A percentile compares a stretch with the other conserved stretches of the same genome.
Evolutionary conservation across 1,140 invertebrate genomes (phyloP).

Genomic region (Chrysomallon squamiferum): DNA sequence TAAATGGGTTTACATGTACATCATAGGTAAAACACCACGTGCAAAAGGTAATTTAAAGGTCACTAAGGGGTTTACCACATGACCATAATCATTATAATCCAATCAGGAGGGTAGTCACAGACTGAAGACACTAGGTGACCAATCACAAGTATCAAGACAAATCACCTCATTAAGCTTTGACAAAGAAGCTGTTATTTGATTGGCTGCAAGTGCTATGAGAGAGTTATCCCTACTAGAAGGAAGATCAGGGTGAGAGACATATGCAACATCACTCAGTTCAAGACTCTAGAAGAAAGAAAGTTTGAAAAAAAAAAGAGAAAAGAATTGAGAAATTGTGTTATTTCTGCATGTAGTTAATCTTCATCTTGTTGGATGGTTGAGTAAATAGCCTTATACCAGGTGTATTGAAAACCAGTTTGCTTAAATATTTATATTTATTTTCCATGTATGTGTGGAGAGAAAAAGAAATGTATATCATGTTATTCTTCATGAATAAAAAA

Average conservation of each 20-base stretch:
- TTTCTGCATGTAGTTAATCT: too few relatives aligned
- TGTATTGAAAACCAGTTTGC: too few relatives aligned
- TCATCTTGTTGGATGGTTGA: too few relatives aligned
- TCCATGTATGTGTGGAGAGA: too few relatives aligned
- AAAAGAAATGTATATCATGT: too few relatives aligned
- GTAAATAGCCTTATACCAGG: too few relatives aligned
- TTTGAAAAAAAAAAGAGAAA: slow-evolving; percentile 5
- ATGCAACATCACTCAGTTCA: slow-evolving; percentile 30
- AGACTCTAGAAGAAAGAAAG: slow-evolving; percentile 23
- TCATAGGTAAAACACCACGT: background rate
- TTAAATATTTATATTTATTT: too few relatives aligned
- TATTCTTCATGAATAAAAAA: too few relatives aligned
- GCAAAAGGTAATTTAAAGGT: background rate
- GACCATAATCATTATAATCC: too few relatives aligned
- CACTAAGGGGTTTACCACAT: background rate
- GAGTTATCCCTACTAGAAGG: slow-evolving; percentile 28
- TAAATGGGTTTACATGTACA: background rate
- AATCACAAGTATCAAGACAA: slow-evolving; percentile 3
- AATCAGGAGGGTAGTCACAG: too few relatives aligned
- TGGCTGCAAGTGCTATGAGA: slow-evolving; percentile 34
- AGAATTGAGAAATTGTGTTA: background rate
- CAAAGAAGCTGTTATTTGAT: slow-evolving; percentile 38
- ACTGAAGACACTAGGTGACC: background rate
- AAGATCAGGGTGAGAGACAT: slow-evolving; percentile 17
- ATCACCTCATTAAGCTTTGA: slow-evolving; percentile 38